phyloP scores from a whole-genome alignment of 2,113 vertebrate species.

The Pedetes capensis region DNA sequence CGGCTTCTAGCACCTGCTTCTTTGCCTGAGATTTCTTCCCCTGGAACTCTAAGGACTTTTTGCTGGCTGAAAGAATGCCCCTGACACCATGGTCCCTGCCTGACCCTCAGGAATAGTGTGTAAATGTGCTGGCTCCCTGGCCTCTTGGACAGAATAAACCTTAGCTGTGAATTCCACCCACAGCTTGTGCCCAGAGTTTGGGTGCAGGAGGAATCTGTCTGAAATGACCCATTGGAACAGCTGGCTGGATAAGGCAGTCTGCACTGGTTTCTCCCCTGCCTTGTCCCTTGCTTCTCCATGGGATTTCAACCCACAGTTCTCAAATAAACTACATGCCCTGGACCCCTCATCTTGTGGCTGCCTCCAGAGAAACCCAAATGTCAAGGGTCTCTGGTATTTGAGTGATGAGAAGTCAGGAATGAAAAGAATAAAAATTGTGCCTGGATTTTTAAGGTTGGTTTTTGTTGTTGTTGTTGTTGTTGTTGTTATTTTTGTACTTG shows the following conservation, averaged over 20 bases:
- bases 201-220: background rate
- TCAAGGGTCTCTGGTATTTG: background rate
- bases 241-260: background rate
- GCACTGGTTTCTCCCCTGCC: no score
- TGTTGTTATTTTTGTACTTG: no score
- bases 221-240: accelerated
- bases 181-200: background rate
- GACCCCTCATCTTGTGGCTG: background rate
- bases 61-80: background rate
- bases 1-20: no score
- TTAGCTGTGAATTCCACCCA: accelerated
- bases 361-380: background rate
- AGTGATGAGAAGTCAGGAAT: background rate
- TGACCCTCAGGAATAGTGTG: background rate
- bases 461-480: no score
- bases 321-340: background rate
- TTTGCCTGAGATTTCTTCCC: background rate
- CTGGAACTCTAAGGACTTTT: background rate
- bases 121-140: accelerated
- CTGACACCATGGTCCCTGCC: background rate
- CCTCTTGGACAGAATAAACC: background rate
- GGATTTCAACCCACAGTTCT: background rate
- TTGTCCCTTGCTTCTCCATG: background rate
- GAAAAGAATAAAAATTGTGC: background rate
- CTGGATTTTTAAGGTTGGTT: background rate